A percentile compares a stretch with the other conserved stretches of the same genome.
These are phyloP conservation scores for Drosophila mayaguana DNA, from an alignment of 2,888 invertebrate genomes.

Conservation along the genomic window DNA sequence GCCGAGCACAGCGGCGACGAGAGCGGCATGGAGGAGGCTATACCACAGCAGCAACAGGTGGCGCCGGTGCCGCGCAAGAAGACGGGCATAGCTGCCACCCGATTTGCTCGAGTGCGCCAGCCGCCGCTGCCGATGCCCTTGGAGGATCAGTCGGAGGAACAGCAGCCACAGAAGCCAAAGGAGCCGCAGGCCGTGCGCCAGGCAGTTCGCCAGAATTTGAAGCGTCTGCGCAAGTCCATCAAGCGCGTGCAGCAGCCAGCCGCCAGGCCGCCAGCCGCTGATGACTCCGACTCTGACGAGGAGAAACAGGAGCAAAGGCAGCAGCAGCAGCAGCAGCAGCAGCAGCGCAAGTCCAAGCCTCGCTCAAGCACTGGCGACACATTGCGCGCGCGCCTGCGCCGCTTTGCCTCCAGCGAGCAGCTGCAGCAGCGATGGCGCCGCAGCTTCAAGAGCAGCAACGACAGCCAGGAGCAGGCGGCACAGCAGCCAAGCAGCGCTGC, in stretches of 20 bases:
- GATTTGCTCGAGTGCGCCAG: slow-evolving; percentile 71
- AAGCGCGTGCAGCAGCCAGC: slow-evolving; percentile 54
- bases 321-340: background rate
- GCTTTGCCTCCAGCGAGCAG: slow-evolving; percentile 72
- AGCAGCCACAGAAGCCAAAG: background rate
- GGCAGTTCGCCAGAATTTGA: slow-evolving; percentile 74
- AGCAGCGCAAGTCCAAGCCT: background rate
- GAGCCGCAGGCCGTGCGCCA: slow-evolving; percentile 34
- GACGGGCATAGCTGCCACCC: slow-evolving; percentile 72
- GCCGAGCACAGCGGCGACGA: slow-evolving; percentile 74
- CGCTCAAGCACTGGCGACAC: slow-evolving; percentile 25
- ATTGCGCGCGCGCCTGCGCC: slow-evolving; percentile 71
- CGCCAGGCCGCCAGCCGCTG: slow-evolving; percentile 21
- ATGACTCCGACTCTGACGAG: slow-evolving; percentile 36
- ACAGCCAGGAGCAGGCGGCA: slow-evolving; percentile 70
- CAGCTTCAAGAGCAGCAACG: slow-evolving; percentile 61
- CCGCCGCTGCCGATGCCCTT: slow-evolving; percentile 57
- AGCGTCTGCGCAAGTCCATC: slow-evolving; percentile 77
- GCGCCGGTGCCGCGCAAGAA: slow-evolving; percentile 29
- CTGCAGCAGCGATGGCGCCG: slow-evolving; percentile 79
- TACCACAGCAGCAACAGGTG: slow-evolving; percentile 11
- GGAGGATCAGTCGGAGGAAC: slow-evolving; percentile 19
- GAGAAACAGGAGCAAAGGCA: slow-evolving; percentile 10
- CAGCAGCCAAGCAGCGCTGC: slow-evolving; percentile 19
- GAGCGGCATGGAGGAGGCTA: slow-evolving; percentile 74